Conservation (phyloP, 2,888 invertebrate species). For the Corbicula japonica region DNA sequence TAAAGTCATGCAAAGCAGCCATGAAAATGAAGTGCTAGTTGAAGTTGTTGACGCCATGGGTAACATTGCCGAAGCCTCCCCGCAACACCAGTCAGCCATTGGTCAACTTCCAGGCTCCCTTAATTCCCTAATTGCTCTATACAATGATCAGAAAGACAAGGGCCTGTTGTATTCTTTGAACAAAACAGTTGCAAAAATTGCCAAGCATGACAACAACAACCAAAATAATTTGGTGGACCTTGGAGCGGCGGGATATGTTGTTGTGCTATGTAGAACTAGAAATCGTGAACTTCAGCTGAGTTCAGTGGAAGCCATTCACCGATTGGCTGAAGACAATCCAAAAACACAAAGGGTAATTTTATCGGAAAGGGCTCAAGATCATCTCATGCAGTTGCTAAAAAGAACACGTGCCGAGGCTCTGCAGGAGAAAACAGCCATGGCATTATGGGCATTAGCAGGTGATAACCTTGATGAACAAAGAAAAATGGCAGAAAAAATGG, state of each 20-base stretch:
- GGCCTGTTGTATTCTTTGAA: slow-evolving; percentile 80
- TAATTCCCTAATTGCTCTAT: slow-evolving; percentile 86
- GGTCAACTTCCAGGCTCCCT: slow-evolving; percentile 75
- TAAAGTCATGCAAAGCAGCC: slow-evolving; percentile 76
- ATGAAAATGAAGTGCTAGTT: slow-evolving; percentile 81
- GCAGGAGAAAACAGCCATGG: slow-evolving; percentile 84
- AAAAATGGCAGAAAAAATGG: slow-evolving; percentile 84
- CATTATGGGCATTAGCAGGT: slow-evolving; percentile 85
- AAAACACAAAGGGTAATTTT: slow-evolving; percentile 81
- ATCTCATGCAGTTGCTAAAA: slow-evolving; percentile 83
- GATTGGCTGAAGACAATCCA: slow-evolving; percentile 81
- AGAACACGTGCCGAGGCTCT: slow-evolving; percentile 77
- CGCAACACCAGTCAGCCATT: slow-evolving; percentile 75
- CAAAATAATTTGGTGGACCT: slow-evolving; percentile 82
- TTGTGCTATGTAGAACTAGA: slow-evolving; percentile 76
- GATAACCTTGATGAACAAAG: slow-evolving; percentile 80
- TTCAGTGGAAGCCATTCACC: slow-evolving; percentile 84
- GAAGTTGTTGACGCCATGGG: slow-evolving; percentile 81
- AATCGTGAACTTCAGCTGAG: slow-evolving; percentile 82
- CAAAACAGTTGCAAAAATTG: slow-evolving; percentile 76
- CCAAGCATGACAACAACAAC: slow-evolving; percentile 74
- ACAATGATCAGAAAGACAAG: slow-evolving; percentile 78
- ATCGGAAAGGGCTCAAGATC: slow-evolving; percentile 78
- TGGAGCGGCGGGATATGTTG: slow-evolving; percentile 80
- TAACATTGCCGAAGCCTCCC: slow-evolving; percentile 77